Evolutionary conservation across 2,113 vertebrate genomes (phyloP).

Genomic region (Tetraodon nigroviridis): DNA sequence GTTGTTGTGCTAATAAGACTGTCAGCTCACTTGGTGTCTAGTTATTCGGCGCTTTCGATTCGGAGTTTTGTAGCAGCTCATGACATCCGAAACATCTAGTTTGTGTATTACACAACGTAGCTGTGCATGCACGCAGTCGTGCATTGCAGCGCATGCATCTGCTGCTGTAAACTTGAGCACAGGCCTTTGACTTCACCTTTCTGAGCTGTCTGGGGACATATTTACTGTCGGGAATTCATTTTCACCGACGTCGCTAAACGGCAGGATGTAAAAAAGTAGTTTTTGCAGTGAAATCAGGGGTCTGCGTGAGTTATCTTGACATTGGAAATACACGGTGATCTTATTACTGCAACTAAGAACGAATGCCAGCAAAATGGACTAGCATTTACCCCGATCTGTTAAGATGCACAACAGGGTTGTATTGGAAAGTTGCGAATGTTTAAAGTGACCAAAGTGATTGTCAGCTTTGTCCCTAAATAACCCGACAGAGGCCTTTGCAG

Average conservation of each 20-base stretch:
- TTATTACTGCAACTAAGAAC: too few species aligned
- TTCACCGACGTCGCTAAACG: neutral
- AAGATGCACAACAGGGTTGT: neutral
- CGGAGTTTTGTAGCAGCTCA: conserved; percentile 25
- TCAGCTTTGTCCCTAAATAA: conserved; percentile 41
- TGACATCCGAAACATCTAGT: conserved; percentile 29
- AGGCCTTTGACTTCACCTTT: conserved; percentile 25
- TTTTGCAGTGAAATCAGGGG: too few species aligned
- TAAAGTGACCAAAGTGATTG: conserved; percentile 4
- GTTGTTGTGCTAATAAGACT: conserved; percentile 23
- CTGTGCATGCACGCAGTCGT: conserved; percentile 31
- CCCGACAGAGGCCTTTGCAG: conserved; percentile 32
- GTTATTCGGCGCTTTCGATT: conserved; percentile 8
- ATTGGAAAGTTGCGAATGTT: neutral
- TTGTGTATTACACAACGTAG: conserved; percentile 32
- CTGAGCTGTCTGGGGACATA: conserved; percentile 13
- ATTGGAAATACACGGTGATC: too few species aligned
- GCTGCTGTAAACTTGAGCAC: conserved; percentile 16
- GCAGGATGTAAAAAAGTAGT: too few species aligned
- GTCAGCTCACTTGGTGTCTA: conserved; percentile 9
- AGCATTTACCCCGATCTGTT: too few species aligned
- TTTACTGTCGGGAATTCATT: too few species aligned
- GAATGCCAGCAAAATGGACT: too few species aligned
- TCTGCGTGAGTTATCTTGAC: too few species aligned
- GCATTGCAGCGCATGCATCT: conserved; percentile 19